Percentiles rank a stretch among this genome's conserved stretches.
Conservation (phyloP, 2,113 vertebrate genomes). For the Cebidichthys violaceus region DNA sequence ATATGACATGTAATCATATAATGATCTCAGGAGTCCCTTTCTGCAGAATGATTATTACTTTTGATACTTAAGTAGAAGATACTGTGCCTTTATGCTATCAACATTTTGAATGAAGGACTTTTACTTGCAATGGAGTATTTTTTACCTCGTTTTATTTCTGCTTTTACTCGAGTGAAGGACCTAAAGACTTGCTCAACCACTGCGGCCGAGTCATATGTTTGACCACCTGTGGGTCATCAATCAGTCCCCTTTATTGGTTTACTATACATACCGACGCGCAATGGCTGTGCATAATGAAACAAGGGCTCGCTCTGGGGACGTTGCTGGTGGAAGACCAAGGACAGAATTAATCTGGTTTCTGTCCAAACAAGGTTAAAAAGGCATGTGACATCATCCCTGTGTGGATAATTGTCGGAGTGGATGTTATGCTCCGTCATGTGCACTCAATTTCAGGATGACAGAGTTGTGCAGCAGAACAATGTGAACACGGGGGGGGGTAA, state of each 20-base stretch:
- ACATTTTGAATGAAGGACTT: constrained; percentile 12
- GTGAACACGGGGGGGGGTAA: constrained; percentile 45
- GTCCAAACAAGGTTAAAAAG: constrained; percentile 68
- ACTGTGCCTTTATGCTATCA: background rate
- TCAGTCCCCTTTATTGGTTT: constrained; percentile 36
- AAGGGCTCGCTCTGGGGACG: constrained; percentile 48
- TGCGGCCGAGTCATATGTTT: constrained; percentile 33
- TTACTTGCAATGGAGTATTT: background rate
- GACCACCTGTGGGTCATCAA: constrained; percentile 24
- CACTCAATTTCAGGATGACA: constrained; percentile 53
- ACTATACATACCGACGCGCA: constrained; percentile 13
- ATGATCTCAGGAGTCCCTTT: background rate
- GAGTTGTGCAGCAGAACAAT: constrained; percentile 51
- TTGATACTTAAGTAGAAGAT: constrained; percentile 4
- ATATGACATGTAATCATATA: background rate
- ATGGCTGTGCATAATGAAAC: constrained; percentile 46
- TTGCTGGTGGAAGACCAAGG: constrained; percentile 32
- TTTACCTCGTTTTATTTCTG: background rate
- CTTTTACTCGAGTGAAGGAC: background rate
- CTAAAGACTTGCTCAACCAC: background rate
- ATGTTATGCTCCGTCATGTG: constrained; percentile 60
- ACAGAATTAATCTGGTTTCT: constrained; percentile 54
- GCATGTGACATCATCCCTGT: constrained; percentile 63
- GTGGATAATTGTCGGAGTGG: constrained; percentile 56
- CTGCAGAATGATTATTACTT: constrained; percentile 3